Conservation (phyloP, 2,797 vertebrate genomes). For the Emys orbicularis region DNA sequence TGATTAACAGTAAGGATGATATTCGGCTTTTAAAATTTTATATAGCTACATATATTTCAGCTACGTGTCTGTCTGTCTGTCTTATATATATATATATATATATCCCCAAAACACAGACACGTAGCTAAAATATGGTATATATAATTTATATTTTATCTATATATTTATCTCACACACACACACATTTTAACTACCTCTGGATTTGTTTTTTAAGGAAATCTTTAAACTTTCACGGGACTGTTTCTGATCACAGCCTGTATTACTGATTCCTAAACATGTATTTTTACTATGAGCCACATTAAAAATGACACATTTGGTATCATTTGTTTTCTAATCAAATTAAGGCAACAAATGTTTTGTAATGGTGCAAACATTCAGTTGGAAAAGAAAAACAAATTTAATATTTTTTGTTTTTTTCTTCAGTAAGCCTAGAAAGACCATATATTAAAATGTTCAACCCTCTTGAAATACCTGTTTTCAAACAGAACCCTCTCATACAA, state of each 20-base stretch:
- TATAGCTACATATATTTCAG: neutral
- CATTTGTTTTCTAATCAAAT: slow-evolving; percentile 2
- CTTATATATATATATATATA: no score
- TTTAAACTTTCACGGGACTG: neutral
- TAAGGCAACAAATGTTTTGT: slow-evolving; percentile 1
- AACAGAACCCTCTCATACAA: neutral
- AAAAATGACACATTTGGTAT: neutral
- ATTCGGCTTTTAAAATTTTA: neutral
- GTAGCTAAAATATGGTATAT: neutral
- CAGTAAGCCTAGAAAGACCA: neutral
- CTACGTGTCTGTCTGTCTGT: fast-evolving
- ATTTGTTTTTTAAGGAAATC: neutral
- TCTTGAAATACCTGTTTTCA: slow-evolving; percentile 6
- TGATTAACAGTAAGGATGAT: neutral
- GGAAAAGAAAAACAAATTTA: neutral
- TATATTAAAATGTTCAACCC: neutral
- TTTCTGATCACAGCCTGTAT: neutral
- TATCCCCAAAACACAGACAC: neutral
- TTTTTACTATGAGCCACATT: neutral
- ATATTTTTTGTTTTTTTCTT: neutral
- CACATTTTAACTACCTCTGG: neutral
- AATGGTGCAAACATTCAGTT: slow-evolving; percentile 29
- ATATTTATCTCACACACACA: neutral
- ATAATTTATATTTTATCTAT: neutral
- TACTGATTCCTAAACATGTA: neutral